Evolutionary conservation across 2,113 vertebrate species (phyloP).

Genomic region (Malurus alboscapulatus): DNA sequence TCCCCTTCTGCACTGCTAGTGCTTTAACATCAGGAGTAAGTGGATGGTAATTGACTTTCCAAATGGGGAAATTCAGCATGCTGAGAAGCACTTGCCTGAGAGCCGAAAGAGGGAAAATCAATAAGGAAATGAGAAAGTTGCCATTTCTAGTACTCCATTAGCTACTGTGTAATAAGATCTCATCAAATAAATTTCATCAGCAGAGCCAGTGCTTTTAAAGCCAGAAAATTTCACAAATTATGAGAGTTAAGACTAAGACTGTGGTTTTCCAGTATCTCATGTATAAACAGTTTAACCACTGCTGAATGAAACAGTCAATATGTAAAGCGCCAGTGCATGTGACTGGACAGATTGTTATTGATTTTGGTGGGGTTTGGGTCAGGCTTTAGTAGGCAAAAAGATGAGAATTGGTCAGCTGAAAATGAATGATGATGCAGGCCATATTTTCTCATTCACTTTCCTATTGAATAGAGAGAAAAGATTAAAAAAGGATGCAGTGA

Average conservation of each 20-base stretch:
- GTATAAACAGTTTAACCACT: not conserved
- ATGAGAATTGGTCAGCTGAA: not conserved
- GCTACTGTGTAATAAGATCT: not conserved
- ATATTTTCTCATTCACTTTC: not conserved
- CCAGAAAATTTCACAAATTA: not conserved
- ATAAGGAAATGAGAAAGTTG: not conserved
- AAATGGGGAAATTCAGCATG: not conserved
- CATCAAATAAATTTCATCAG: not conserved
- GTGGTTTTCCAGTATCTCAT: not conserved
- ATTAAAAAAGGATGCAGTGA: not conserved
- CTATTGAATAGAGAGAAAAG: not conserved
- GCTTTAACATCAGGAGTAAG: not conserved
- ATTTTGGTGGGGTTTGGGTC: not conserved
- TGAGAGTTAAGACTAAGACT: not conserved
- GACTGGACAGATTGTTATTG: not conserved
- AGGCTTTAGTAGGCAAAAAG: not conserved
- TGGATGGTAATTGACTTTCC: not conserved
- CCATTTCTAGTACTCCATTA: not conserved
- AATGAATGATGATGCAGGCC: not conserved
- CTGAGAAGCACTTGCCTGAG: not conserved
- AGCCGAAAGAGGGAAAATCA: constrained; percentile 16
- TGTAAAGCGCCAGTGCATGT: not conserved
- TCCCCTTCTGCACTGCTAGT: not conserved
- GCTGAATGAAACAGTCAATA: not conserved
- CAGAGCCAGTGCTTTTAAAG: not conserved